Evolutionary conservation across 2,888 invertebrate species (phyloP), one percentile per base, ranked within the genome.

Genomic region (Panorpa germanica): DNA sequence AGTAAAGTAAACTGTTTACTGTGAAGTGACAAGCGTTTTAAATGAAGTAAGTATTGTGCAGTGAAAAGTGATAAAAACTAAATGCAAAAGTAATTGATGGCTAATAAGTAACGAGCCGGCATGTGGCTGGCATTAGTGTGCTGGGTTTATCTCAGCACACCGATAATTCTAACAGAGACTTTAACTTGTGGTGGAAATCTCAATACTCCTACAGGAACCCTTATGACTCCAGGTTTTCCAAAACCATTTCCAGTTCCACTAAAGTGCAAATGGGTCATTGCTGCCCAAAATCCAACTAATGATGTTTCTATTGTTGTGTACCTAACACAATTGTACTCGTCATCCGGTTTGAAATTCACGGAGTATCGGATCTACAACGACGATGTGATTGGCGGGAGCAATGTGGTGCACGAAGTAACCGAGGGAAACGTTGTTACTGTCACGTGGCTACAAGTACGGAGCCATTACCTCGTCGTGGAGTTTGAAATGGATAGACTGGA

Each of bases 161-260:
- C n/a, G n/a, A n/a, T n/a, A n/a, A n/a, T n/a, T n/a, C n/a, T n/a
- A n/a, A n/a, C n/a, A n/a, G n/a, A n/a, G n/a, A n/a, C n/a, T n/a
- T n/a, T n/a, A n/a, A 48, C 52, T 24, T 81, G 81, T 44, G 77
- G 78, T 3, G 75, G 73, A 8, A 59, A 63, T 12, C 53, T 75
- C 26, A 68, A 65, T 25, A 65, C 63, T 5, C 60, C 65, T 4
- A 61, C 65, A 25, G 85, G 86, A 21, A 55, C 71, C 31, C 69
- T 90, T 28, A 69, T 75, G 37, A 85, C 85, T 9, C 86, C 88
- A 1, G 72, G 75, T 47, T 90, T 88, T 47, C 90, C 90, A 1
- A 59, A 64, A 34, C 63, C 73, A 14, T 90, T 86, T 51, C 61
- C 66, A 5, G 75, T 81, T 23, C 90, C 90, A 10, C 72, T 86